Percentiles rank a stretch among this genome's conserved stretches.
Evolutionary conservation across 2,888 invertebrate species (phyloP).

Genomic region (Stenchaetothrips biformis): DNA sequence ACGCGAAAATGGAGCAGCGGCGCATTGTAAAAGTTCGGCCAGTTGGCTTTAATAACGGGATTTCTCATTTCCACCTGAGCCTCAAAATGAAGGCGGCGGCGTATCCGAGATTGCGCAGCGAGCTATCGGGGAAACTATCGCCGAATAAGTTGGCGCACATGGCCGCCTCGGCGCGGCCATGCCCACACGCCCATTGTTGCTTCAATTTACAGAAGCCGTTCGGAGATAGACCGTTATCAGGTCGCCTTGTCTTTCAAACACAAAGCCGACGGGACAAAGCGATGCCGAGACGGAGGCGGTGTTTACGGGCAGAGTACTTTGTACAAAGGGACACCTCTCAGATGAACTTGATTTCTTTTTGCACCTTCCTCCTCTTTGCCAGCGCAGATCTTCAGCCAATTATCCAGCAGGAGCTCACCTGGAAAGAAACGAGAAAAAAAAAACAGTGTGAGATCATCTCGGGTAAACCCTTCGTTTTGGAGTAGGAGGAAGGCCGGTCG

Average conservation of each 20-base stretch:
- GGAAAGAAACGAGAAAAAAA: neutral
- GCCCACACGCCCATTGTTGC: constrained; percentile 2
- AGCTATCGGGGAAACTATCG: too few relatives aligned
- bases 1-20: too few relatives aligned
- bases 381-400: neutral
- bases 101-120: too few relatives aligned
- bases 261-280: neutral
- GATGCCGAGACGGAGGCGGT: neutral
- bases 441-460: neutral
- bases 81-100: too few relatives aligned
- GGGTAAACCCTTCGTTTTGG: neutral
- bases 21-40: neutral
- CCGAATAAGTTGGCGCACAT: too few relatives aligned
- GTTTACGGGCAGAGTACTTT: constrained; percentile 18
- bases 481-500: neutral
- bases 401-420: neutral
- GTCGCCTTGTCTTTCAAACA: constrained; percentile 5
- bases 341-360: constrained; percentile 1
- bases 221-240: constrained; percentile 6
- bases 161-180: too few relatives aligned
- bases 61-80: too few relatives aligned
- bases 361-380: neutral
- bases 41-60: too few relatives aligned
- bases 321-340: constrained; percentile 18
- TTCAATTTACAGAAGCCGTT: constrained; percentile 15